Evolutionary conservation across 2,113 vertebrate genomes (phyloP).

Genomic region (Cyprinus carpio): DNA sequence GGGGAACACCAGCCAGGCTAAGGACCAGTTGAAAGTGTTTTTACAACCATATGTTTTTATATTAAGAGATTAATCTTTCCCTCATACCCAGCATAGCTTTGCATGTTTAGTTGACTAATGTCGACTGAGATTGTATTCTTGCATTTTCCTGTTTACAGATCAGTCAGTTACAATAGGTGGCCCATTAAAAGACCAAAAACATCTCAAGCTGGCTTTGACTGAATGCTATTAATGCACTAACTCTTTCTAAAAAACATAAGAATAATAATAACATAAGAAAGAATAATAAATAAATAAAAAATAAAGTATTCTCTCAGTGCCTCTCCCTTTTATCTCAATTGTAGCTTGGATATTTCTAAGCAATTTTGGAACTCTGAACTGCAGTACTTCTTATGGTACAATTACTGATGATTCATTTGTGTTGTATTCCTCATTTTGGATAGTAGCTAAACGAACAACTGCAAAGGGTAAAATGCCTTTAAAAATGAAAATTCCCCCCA

Average conservation of each 20-base stretch:
- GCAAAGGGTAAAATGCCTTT: not conserved
- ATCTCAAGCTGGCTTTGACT: slow-evolving; percentile 4
- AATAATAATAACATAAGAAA: not conserved
- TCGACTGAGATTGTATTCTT: not conserved
- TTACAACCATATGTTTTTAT: not conserved
- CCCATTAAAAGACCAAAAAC: not conserved
- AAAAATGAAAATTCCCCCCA: not conserved
- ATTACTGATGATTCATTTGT: not conserved
- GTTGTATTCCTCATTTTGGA: not conserved
- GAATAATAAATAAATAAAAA: not conserved
- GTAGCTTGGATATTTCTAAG: not conserved
- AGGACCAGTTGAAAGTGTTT: not conserved
- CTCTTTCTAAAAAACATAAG: not conserved
- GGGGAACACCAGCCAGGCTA: not conserved
- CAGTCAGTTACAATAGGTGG: not conserved
- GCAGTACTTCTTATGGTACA: not conserved
- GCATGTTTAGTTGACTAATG: not conserved
- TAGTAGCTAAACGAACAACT: not conserved
- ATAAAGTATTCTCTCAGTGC: too few relatives aligned
- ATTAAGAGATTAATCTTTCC: not conserved
- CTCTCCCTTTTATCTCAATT: too few relatives aligned
- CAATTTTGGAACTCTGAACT: not conserved
- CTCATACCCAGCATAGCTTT: not conserved
- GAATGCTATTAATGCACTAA: not conserved
- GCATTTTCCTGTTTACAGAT: not conserved